phyloP scores from a whole-genome alignment of 1,140 invertebrate genomes.

The Apocrypta bakeri region DNA sequence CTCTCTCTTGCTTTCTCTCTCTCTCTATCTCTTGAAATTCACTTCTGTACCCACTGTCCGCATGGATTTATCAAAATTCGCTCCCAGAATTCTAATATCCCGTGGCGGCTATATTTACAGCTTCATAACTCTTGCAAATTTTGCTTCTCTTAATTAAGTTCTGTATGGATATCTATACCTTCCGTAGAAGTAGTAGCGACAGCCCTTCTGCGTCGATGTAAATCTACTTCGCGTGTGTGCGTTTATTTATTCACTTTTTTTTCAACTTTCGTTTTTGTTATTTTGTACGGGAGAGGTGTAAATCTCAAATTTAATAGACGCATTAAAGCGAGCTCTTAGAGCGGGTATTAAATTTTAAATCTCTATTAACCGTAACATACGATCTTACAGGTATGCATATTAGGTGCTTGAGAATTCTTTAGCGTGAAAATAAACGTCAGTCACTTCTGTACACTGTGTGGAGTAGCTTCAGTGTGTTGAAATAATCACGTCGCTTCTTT shows the following conservation, averaged over 20 bases:
- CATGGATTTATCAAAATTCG: constrained; percentile 34
- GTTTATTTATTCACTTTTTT: background rate
- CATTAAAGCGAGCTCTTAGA: background rate
- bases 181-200: too few species aligned
- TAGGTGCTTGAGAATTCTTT: background rate
- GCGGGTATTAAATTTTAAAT: background rate
- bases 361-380: background rate
- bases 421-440: background rate
- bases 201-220: background rate
- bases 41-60: too few species aligned
- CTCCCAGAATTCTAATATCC: constrained; percentile 24
- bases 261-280: background rate
- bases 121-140: background rate
- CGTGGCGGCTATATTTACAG: background rate
- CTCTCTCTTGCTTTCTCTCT: too few species aligned
- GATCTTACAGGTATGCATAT: background rate
- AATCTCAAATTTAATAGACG: background rate
- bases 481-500: too few species aligned
- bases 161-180: background rate
- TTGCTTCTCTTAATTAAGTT: constrained; percentile 17
- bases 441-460: background rate
- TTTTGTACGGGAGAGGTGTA: background rate
- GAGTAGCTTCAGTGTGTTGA: too few species aligned
- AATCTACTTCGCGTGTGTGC: too few species aligned
- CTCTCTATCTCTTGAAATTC: too few species aligned